A percentile compares a stretch with the other conserved stretches of the same genome.
Conservation (phyloP, 2,888 invertebrate species). For the Branchinecta sandiegonensis region DNA sequence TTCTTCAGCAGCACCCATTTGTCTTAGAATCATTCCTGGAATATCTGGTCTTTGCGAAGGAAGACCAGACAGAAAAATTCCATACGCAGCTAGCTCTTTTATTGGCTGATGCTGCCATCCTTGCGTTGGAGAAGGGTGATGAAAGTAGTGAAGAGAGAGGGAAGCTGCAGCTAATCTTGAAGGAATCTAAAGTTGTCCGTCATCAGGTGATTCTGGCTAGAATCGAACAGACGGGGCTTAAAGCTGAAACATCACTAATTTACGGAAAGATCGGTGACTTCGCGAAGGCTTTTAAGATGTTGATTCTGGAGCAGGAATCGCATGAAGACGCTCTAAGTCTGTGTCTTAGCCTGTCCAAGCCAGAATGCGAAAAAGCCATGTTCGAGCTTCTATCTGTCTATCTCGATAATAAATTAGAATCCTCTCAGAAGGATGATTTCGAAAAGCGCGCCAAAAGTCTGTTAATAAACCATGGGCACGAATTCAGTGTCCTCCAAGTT, state of each 20-base stretch:
- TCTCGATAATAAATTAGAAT: not conserved
- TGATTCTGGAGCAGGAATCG: not conserved
- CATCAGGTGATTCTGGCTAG: slow-evolving; percentile 8
- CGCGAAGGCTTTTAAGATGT: slow-evolving; percentile 3
- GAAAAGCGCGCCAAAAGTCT: not conserved
- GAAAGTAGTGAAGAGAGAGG: not conserved
- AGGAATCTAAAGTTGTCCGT: not conserved
- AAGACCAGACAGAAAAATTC: slow-evolving; percentile 3
- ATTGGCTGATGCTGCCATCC: not conserved
- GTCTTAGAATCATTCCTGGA: not conserved
- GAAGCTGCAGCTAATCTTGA: not conserved
- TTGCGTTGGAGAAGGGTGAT: not conserved
- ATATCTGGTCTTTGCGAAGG: not conserved
- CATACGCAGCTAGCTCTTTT: slow-evolving; percentile 4
- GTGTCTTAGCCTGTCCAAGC: not conserved
- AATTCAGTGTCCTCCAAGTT: slow-evolving; percentile 4
- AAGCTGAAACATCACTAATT: not conserved
- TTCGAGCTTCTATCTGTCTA: not conserved
- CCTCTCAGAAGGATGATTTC: not conserved
- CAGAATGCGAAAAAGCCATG: slow-evolving; percentile 1
- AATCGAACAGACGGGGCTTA: not conserved
- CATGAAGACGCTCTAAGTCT: not conserved
- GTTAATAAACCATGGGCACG: not conserved
- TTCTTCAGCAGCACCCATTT: not conserved
- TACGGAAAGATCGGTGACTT: not conserved